Percentiles rank a stretch among this genome's conserved stretches.
These are phyloP conservation scores for Metacarcinus magister DNA, from an alignment of 2,888 invertebrate genomes.

Conservation along the genomic window DNA sequence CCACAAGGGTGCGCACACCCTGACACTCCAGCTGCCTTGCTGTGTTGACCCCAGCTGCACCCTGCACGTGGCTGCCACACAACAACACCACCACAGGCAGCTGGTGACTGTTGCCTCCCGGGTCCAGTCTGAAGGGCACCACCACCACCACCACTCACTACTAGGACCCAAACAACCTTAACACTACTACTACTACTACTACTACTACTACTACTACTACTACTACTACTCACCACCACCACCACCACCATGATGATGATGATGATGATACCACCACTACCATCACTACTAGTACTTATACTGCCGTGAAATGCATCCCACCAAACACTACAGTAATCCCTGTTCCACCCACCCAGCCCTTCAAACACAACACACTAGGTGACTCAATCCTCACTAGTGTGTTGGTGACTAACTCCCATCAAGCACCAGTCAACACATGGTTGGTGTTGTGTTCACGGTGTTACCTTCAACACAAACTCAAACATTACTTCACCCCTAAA, in stretches of 20 bases:
- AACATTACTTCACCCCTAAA: too few relatives aligned
- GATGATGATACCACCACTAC: too few relatives aligned
- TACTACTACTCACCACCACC: too few relatives aligned
- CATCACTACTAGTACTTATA: too few relatives aligned
- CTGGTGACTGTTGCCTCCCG: conserved; percentile 94
- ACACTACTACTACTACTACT: neutral
- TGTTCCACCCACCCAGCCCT: too few relatives aligned
- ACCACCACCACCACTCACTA: neutral
- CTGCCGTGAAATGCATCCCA: too few relatives aligned
- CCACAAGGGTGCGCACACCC: conserved; percentile 90
- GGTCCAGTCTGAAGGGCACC: conserved; percentile 88
- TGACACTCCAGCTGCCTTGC: conserved; percentile 93
- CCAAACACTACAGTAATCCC: too few relatives aligned
- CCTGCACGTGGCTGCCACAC: conserved; percentile 88
- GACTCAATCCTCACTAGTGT: neutral
- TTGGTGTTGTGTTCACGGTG: too few relatives aligned
- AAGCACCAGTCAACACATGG: too few relatives aligned
- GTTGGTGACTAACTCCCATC: too few relatives aligned
- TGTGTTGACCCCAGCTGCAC: conserved; percentile 89
- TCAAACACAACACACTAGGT: neutral
- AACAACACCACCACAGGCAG: conserved; percentile 92
- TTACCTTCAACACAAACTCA: too few relatives aligned
- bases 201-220: neutral
- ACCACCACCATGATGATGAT: too few relatives aligned
- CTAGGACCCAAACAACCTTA: neutral